Conservation (phyloP, 2,113 vertebrate genomes). For the Mastomys natalensis region DNA sequence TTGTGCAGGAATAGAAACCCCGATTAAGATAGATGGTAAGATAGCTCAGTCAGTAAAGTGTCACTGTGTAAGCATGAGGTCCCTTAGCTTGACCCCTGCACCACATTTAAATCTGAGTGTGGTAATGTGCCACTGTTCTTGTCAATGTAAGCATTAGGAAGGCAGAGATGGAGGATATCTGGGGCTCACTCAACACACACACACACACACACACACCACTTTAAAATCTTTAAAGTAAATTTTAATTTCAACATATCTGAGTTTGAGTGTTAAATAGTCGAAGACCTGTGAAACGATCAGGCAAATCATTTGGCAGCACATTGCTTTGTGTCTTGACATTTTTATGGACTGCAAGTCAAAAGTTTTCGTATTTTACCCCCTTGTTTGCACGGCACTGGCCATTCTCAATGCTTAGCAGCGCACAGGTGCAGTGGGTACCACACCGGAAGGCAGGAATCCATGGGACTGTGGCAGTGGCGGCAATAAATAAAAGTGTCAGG, state of each 20-base stretch:
- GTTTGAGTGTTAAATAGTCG: background rate
- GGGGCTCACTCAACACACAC: too few relatives aligned
- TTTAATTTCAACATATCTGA: background rate
- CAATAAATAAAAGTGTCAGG: background rate
- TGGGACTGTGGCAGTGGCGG: accelerated
- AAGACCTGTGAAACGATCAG: background rate
- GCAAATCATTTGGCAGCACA: background rate
- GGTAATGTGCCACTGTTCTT: background rate
- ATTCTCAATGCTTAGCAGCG: background rate
- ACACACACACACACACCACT: background rate
- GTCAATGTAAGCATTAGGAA: background rate
- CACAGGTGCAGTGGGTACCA: background rate
- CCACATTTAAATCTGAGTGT: background rate
- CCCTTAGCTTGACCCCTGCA: background rate
- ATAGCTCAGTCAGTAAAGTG: background rate
- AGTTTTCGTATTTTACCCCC: background rate
- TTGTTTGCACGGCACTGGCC: accelerated
- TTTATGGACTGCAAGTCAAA: background rate
- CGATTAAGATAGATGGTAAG: too few relatives aligned
- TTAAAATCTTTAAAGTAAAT: background rate
- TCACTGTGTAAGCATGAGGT: background rate
- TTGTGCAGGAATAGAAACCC: too few relatives aligned
- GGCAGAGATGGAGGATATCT: background rate
- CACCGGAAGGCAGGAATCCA: background rate
- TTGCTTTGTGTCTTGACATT: background rate